phyloP scores from a whole-genome alignment of 2,797 vertebrate genomes.

The Arrhamphus sclerolepis region DNA sequence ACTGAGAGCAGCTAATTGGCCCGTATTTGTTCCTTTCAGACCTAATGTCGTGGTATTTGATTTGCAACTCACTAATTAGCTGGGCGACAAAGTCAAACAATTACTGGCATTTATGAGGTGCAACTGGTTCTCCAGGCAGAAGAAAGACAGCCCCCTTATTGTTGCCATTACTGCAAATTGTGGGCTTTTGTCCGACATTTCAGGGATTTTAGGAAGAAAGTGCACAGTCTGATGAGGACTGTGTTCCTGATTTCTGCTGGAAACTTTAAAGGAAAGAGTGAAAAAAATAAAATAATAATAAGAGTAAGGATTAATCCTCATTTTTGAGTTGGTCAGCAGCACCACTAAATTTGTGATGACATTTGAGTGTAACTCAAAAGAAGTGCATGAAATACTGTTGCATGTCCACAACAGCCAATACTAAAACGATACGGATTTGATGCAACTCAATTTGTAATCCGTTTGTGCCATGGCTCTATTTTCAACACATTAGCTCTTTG shows the following conservation, averaged over 20 bases:
- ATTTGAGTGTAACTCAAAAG: no score
- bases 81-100: conserved; percentile 33
- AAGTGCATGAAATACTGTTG: no score
- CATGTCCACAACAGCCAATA: no score
- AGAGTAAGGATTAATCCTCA: not conserved
- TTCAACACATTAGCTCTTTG: no score
- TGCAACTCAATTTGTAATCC: no score
- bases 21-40: conserved; percentile 10
- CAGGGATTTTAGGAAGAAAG: conserved; percentile 7
- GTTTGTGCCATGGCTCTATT: no score
- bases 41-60: conserved; percentile 8
- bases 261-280: not conserved
- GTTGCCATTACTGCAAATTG: conserved; percentile 27
- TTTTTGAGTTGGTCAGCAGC: not conserved
- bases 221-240: conserved; percentile 12
- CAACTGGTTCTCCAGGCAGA: conserved; percentile 19
- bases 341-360: not conserved
- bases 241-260: conserved; percentile 1
- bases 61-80: conserved; percentile 19
- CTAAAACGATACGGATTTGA: no score
- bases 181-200: conserved; percentile 16
- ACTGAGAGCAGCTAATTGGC: conserved; percentile 2
- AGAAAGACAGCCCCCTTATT: conserved; percentile 32
- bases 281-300: not conserved
- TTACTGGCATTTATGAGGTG: conserved; percentile 20